Evolutionary conservation across 1,140 invertebrate genomes (phyloP).

Genomic region (Tetramorium parvispinum): DNA sequence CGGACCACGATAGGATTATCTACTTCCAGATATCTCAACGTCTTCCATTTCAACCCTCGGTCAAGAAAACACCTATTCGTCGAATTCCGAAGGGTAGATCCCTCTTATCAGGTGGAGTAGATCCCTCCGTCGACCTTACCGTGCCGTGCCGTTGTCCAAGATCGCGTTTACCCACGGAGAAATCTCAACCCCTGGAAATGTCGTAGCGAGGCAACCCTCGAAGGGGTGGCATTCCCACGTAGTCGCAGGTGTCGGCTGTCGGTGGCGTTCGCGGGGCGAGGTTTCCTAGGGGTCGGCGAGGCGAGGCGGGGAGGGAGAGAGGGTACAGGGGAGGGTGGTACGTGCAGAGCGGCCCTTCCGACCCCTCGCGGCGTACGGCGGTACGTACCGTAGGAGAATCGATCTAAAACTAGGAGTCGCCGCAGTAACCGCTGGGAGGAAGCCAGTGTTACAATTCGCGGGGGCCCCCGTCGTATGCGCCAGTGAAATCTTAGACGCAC

Average conservation of each 20-base stretch:
- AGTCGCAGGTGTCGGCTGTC: conserved; percentile 59
- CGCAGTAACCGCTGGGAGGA: conserved; percentile 83
- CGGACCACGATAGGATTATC: not conserved
- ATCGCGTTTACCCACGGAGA: conserved; percentile 14
- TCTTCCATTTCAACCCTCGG: conserved; percentile 6
- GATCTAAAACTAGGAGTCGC: conserved; percentile 85
- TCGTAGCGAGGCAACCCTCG: not conserved
- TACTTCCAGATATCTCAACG: not conserved
- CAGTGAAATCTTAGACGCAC: conserved; percentile 77
- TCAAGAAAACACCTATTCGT: conserved; percentile 24
- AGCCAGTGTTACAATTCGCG: conserved; percentile 83
- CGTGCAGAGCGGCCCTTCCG: conserved; percentile 61
- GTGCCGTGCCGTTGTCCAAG: not conserved
- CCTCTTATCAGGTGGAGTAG: not conserved
- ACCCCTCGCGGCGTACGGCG: conserved; percentile 68
- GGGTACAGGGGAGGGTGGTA: conserved; percentile 54
- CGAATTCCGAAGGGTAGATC: not conserved
- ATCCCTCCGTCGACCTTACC: not conserved
- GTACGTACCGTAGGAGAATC: conserved; percentile 83
- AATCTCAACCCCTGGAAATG: not conserved
- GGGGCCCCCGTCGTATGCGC: conserved; percentile 74
- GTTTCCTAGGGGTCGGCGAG: conserved; percentile 65
- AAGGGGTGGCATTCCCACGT: conserved; percentile 42
- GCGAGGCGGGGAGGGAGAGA: conserved; percentile 22
- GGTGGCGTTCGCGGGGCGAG: conserved; percentile 72